Evolutionary conservation across 2,113 vertebrate species (phyloP).

Genomic region (Anarhynchus alexandrinus): DNA sequence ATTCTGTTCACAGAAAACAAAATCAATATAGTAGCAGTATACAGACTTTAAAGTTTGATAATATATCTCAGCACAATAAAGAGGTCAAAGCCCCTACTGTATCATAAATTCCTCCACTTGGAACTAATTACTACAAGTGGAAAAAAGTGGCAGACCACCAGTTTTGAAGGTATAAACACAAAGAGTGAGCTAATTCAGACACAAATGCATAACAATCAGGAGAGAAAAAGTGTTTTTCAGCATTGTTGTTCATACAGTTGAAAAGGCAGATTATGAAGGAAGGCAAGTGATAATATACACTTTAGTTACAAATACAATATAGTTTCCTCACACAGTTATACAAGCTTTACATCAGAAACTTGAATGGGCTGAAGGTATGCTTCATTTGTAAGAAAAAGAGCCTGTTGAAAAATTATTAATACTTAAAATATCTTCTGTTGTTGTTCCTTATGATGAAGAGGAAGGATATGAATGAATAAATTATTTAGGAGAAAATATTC

Average conservation of each 20-base stretch:
- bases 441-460: neutral
- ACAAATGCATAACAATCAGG: neutral
- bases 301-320: neutral
- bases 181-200: neutral
- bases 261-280: neutral
- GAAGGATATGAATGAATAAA: neutral
- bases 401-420: neutral
- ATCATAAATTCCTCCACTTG: constrained; percentile 43
- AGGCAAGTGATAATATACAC: neutral
- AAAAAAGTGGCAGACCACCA: constrained; percentile 34
- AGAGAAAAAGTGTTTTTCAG: neutral
- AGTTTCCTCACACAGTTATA: neutral
- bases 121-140: constrained; percentile 57
- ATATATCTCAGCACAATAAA: constrained; percentile 54
- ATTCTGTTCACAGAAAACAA: constrained; percentile 69
- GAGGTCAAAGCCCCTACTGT: constrained; percentile 41
- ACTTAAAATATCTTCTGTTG: neutral
- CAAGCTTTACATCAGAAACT: neutral
- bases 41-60: constrained; percentile 48
- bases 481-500: constrained; percentile 20
- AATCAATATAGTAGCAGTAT: constrained; percentile 57
- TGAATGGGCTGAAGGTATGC: neutral
- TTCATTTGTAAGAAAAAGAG: neutral
- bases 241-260: neutral
- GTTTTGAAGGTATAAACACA: neutral